Percentiles rank a stretch among this genome's conserved stretches.
These are phyloP conservation scores for Polydrusus tereticollis DNA, from an alignment of 2,888 invertebrate species.

Conservation along the genomic window DNA sequence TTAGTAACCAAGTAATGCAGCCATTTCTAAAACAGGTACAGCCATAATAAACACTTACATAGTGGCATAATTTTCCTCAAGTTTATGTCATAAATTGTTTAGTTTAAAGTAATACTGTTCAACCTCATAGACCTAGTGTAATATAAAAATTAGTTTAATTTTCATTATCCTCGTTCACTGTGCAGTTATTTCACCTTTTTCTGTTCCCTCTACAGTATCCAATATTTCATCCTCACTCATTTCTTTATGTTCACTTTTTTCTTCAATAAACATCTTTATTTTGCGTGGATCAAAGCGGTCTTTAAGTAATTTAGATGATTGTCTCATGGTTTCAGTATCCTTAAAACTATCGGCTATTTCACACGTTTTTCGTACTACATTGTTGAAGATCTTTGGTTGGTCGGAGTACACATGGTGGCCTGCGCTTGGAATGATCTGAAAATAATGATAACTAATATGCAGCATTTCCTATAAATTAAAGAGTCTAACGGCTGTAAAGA, in stretches of 20 bases:
- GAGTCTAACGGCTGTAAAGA: background rate
- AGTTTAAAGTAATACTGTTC: background rate
- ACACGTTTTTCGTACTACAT: constrained; percentile 70
- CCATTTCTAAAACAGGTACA: too few relatives aligned
- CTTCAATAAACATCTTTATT: constrained; percentile 10
- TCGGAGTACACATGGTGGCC: constrained; percentile 98
- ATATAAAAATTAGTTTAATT: background rate
- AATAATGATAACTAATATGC: too few relatives aligned
- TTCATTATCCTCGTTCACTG: background rate
- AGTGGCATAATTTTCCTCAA: too few relatives aligned
- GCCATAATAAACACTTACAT: too few relatives aligned
- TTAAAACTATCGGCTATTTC: constrained; percentile 25
- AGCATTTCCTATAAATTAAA: background rate
- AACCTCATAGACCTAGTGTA: background rate
- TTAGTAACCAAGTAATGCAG: too few relatives aligned
- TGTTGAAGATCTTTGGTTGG: constrained; percentile 88
- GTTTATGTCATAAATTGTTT: too few relatives aligned
- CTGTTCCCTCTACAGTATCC: background rate
- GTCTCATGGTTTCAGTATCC: background rate
- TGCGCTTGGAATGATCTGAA: constrained; percentile 85
- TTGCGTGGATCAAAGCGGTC: background rate
- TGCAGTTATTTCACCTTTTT: constrained; percentile 3
- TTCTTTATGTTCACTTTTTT: background rate
- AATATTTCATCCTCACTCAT: constrained; percentile 9
- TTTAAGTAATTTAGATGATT: background rate